Evolutionary conservation across 1,140 invertebrate species (phyloP), one percentile per base, ranked within the genome.

Genomic region (Ceratosolen solmsi): DNA sequence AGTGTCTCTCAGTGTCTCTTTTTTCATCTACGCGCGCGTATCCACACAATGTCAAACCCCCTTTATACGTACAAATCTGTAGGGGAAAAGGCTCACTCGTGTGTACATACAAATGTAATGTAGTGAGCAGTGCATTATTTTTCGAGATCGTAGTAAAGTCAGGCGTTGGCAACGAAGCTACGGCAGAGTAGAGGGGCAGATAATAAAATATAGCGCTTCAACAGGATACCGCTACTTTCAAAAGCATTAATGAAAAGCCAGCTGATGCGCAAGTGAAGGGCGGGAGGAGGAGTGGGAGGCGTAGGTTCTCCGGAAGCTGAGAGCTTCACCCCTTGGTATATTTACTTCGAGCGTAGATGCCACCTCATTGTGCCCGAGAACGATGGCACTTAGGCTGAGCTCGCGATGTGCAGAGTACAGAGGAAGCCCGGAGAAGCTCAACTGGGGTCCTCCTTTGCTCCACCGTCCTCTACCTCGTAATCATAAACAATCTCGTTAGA

Each of bases 101-200:
- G 9, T 15, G 30, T 8, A 74, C 25, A 13, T 56, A 36, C 17
- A 33, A 30, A 4, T 73, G 30, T 13, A 54, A 74, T 36, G 33
- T n/a, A 36, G 38, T n/a, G n/a, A n/a, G 72, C 41, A 72, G 25
- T 49, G 49, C 17, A 49, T 74, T 74, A 74, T 74, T n/a, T n/a
- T n/a, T 74, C 72, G 72, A 56, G 36, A 15, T 74, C 22, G 27
- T 25, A 56, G 72, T 56, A 74, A 74, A 74, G 30, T 56, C 51
- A 51, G 51, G 25, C n/a, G 60, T 17, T 63, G 15, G 13, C 11
- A 63, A 33, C 30, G 0, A 15, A 63, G 27, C 5, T 63, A 11
- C 1, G 25, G 30, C 5, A 63, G 5, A 2, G 13, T 5, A 46
- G 41, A 46, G 41, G 41, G 41, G 13, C 5, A 46, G 41, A 46